Evolutionary conservation across 2,797 vertebrate species (phyloP), one percentile per base, ranked within the genome.

Genomic region (Pygocentrus nattereri): DNA sequence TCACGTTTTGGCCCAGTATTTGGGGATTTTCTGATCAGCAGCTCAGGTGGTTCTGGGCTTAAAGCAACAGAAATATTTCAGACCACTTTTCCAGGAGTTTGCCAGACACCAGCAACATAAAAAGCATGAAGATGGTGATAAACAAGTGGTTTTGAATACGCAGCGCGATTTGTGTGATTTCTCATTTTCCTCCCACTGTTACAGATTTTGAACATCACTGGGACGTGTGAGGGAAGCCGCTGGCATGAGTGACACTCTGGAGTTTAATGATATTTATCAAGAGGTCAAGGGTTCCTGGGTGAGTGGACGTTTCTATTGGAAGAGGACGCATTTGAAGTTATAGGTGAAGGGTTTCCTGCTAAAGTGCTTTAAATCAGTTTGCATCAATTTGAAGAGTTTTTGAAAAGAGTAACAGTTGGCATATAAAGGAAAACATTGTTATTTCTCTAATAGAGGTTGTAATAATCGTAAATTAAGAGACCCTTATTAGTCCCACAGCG

Each of bases 211-310:
- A 44, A 69, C 18, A 82, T 58, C 74, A 10, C 67, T 78, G 73
- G 27, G 62, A 27, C 71, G 56, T 21, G 59, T 47, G 56, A 47
- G 74, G 44, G 47, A 81, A 78, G 61, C 52, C 8, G 52, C 56
- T 50, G 75, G 25, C 65, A 88, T 88, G 87, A 68, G 12, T 72
- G 87, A 88, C 58, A 82, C 80, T 80, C 71, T 88, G 83, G 87
- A 88, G 69, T 88, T 88, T 74, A 88, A 59, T 85, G 87, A 88
- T 18, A 87, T 88, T 76, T 86, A 87, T 77, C 87, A 88, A 77
- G 87, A 98, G 89, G 95, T 96, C 87, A 99, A 99, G 89, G 97
- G 97, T 0, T 97, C 96, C n/a, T 98, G 98, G 98, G 98, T 99
- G 82, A 95, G 50, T 54, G 16, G 38, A 38, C 5, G 38, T 38